Evolutionary conservation across 2,888 invertebrate species (phyloP), one percentile per base, ranked within the genome.

Genomic region (Pemphredon lugubris): DNA sequence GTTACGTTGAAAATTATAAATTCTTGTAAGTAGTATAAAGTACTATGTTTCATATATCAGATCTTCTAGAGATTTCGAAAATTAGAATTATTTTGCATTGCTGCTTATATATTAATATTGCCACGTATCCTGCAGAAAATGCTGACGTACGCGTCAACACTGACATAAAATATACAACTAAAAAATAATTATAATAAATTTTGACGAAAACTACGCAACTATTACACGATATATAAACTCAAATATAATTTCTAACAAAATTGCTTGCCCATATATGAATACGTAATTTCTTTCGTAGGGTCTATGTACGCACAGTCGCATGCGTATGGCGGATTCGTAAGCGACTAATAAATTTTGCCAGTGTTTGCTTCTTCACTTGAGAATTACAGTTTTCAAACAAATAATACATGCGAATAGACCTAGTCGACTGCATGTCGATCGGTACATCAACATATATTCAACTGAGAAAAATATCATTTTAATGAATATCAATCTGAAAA

Each of bases 51-150:
- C 64, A 66, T 86, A 85, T n/a, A 83, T 86, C 85, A 86, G 86
- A 88, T 87, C 84, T 85, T 78, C 50, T 75, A 73, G 78, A 84
- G 81, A 84, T 83, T 82, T 79, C 77, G 73, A 74, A 84, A 82
- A 76, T 79, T 61, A 75, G 72, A 73, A 79, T 82, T 81, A 84
- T 64, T 76, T 74, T 73, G 69, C 67, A 78, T 79, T 82, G 73
- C 70, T 73, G 61, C 75, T 77, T 79, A 75, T 73, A 82, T 54
- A 80, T 77, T 79, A 83, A 84, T 84, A 87, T 87, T 87, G 85
- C 84, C 87, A 87, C 86, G 79, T 85, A 88, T 87, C 83, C 85
- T 87, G 85, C 87, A 83, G 81, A 75, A 73, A 78, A n/a, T n/a
- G 60, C 59, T 72, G 81, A 82, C 67, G 63, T 74, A 72, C 79